These are phyloP conservation scores for Battus philenor DNA, from an alignment of 1,140 invertebrate species.

Conservation along the genomic window DNA sequence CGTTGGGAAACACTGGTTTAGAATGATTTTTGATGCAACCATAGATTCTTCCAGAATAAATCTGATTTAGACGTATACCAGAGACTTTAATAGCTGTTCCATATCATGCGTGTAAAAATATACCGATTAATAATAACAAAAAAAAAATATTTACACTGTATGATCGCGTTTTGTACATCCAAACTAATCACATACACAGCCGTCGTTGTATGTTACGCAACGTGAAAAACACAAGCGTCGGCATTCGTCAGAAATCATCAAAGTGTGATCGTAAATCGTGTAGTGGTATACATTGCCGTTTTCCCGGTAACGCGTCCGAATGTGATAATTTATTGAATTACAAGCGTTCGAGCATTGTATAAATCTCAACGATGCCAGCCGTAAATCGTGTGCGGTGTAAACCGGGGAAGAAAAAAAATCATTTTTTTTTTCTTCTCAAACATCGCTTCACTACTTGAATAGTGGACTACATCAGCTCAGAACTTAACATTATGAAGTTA, in stretches of 20 bases:
- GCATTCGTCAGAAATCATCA: constrained; percentile 16
- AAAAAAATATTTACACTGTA: too few relatives aligned
- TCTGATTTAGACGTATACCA: too few relatives aligned
- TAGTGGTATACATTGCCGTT: constrained; percentile 10
- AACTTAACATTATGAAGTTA: too few relatives aligned
- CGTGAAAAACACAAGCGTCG: not conserved
- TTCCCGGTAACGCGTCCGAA: constrained; percentile 18
- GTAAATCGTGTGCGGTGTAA: constrained; percentile 15
- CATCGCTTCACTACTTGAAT: constrained; percentile 8
- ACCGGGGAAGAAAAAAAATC: not conserved
- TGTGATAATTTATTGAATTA: constrained; percentile 19
- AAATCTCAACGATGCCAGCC: constrained; percentile 11
- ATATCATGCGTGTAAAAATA: too few relatives aligned
- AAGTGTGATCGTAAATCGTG: constrained; percentile 13
- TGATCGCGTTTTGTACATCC: too few relatives aligned
- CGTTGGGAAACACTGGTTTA: too few relatives aligned
- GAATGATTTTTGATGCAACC: too few relatives aligned
- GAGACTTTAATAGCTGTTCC: too few relatives aligned
- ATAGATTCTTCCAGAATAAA: too few relatives aligned
- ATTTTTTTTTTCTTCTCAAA: constrained; percentile 10
- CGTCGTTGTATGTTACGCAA: not conserved
- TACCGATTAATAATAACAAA: too few relatives aligned
- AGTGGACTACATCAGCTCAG: too few relatives aligned
- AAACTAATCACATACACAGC: too few relatives aligned
- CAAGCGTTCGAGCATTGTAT: constrained; percentile 15